Evolutionary conservation across 2,888 invertebrate genomes (phyloP).

Genomic region (Lobophora halterata): DNA sequence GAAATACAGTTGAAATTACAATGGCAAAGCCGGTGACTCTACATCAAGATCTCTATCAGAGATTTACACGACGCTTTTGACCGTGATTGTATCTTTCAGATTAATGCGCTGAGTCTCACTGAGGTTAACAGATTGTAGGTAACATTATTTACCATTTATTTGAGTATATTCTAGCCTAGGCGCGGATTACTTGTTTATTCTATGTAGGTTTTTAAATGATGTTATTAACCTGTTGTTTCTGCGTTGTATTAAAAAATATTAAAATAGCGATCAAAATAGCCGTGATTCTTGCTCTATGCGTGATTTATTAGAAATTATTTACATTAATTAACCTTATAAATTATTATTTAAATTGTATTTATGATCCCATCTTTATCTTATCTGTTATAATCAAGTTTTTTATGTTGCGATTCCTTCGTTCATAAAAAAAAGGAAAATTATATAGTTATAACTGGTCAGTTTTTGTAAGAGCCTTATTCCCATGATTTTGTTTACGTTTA

Average conservation of each 20-base stretch:
- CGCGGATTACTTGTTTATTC: background rate
- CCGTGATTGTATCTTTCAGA: slow-evolving; percentile 71
- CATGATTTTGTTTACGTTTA: too few relatives aligned
- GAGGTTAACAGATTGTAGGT: slow-evolving; percentile 51
- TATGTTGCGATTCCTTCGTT: slow-evolving; percentile 26
- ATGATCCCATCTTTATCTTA: too few relatives aligned
- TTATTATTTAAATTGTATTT: too few relatives aligned
- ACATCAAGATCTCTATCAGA: slow-evolving; percentile 72
- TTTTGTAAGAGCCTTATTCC: too few relatives aligned
- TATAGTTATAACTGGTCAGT: too few relatives aligned
- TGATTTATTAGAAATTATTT: slow-evolving; percentile 3
- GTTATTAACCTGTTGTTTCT: background rate
- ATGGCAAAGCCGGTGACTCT: slow-evolving; percentile 33
- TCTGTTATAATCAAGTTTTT: too few relatives aligned
- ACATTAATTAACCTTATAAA: slow-evolving; percentile 1
- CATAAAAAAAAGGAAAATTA: slow-evolving; percentile 10
- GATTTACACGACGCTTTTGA: slow-evolving; percentile 62
- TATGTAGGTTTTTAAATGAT: background rate
- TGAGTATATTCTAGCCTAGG: slow-evolving; percentile 11
- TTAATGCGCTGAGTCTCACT: slow-evolving; percentile 64
- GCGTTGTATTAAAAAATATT: too few relatives aligned
- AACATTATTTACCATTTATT: slow-evolving; percentile 47
- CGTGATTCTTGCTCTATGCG: too few relatives aligned
- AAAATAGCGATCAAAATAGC: too few relatives aligned
- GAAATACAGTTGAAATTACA: slow-evolving; percentile 20